A percentile compares a stretch with the other conserved stretches of the same genome.
These are phyloP conservation scores for Lates calcarifer DNA, from an alignment of 2,113 vertebrate species.

Conservation along the genomic window DNA sequence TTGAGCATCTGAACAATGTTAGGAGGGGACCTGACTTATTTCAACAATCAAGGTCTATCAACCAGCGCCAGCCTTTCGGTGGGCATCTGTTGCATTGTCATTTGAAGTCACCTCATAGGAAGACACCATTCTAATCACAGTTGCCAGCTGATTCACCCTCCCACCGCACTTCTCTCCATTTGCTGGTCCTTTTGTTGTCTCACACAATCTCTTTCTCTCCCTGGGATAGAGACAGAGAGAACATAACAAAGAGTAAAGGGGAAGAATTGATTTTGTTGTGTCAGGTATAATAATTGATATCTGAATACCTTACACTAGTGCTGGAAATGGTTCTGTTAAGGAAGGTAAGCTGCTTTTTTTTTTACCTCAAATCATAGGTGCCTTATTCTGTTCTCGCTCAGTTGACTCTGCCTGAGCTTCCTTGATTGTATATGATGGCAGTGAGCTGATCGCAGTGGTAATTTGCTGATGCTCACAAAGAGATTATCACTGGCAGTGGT, in stretches of 20 bases:
- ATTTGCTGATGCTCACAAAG: constrained; percentile 47
- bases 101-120: constrained; percentile 74
- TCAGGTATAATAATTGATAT: constrained; percentile 81
- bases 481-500: constrained; percentile 33
- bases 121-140: constrained; percentile 70
- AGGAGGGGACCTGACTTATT: constrained; percentile 56
- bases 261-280: constrained; percentile 79
- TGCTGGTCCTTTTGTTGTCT: constrained; percentile 76
- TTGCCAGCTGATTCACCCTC: constrained; percentile 65
- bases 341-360: constrained; percentile 67
- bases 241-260: constrained; percentile 60
- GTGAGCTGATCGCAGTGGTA: constrained; percentile 33
- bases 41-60: constrained; percentile 61
- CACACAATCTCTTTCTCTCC: constrained; percentile 72
- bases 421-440: constrained; percentile 48
- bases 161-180: constrained; percentile 49
- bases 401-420: constrained; percentile 34
- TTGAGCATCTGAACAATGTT: constrained; percentile 21
- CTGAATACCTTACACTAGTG: constrained; percentile 68
- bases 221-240: constrained; percentile 59
- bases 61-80: constrained; percentile 56
- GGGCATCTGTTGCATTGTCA: constrained; percentile 72
- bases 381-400: constrained; percentile 48
- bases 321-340: constrained; percentile 62
- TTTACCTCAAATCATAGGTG: constrained; percentile 66